These are phyloP conservation scores for Phaenicophaeus curvirostris DNA, from an alignment of 2,797 vertebrate genomes.

Conservation along the genomic window DNA sequence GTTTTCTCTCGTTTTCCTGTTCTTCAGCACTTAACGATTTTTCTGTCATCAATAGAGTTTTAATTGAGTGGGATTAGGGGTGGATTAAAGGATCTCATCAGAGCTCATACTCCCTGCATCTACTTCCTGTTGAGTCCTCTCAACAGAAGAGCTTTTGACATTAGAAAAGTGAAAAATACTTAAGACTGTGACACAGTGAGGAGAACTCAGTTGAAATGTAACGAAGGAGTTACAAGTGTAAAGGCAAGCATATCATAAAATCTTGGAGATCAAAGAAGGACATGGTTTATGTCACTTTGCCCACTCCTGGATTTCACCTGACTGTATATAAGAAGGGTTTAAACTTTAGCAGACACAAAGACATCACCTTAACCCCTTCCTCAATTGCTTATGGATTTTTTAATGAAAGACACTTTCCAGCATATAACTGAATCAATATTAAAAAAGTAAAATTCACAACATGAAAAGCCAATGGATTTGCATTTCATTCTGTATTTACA, in stretches of 20 bases:
- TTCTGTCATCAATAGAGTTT: conserved; percentile 73
- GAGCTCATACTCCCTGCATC: conserved; percentile 57
- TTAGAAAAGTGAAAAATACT: conserved; percentile 66
- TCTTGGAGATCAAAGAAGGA: neutral
- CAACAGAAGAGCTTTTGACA: conserved; percentile 69
- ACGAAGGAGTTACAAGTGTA: conserved; percentile 14
- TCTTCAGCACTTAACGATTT: conserved; percentile 72
- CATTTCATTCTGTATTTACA: conserved; percentile 49
- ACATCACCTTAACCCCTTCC: neutral
- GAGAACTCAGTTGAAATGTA: conserved; percentile 43
- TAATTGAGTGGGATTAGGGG: conserved; percentile 76
- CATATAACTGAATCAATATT: conserved; percentile 21
- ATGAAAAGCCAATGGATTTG: conserved; percentile 10
- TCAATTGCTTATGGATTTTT: conserved; percentile 18
- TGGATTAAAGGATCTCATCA: conserved; percentile 77
- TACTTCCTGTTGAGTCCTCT: conserved; percentile 72
- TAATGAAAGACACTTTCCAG: conserved; percentile 6
- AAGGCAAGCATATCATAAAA: neutral
- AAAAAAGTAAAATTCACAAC: conserved; percentile 46
- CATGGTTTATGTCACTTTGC: neutral
- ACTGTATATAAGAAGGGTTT: neutral
- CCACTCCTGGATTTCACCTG: neutral
- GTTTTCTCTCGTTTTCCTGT: conserved; percentile 69
- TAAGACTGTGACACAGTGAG: conserved; percentile 18
- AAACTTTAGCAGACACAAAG: neutral